These are phyloP conservation scores for Philereme vetulata DNA, from an alignment of 2,888 invertebrate genomes.

Conservation along the genomic window DNA sequence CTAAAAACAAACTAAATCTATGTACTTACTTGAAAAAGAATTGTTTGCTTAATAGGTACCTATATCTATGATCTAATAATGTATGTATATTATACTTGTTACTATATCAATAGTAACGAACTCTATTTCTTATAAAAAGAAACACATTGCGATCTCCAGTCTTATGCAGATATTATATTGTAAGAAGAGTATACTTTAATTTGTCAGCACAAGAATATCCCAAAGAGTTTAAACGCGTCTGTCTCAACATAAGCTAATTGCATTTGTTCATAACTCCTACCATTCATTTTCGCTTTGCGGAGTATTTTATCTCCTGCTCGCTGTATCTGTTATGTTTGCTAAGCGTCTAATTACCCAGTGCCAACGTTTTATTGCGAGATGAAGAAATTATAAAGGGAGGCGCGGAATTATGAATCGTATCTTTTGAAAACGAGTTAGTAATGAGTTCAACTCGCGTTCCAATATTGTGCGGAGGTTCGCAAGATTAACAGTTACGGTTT, in stretches of 20 bases:
- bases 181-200: not conserved
- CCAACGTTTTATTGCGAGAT: conserved; percentile 53
- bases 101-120: too few relatives aligned
- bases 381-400: conserved; percentile 55
- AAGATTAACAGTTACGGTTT: not conserved
- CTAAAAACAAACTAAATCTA: too few relatives aligned
- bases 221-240: conserved; percentile 15
- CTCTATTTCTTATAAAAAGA: too few relatives aligned
- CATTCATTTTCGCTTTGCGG: conserved; percentile 43
- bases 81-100: too few relatives aligned
- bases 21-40: too few relatives aligned
- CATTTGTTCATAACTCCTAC: conserved; percentile 27
- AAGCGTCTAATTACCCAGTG: conserved; percentile 61
- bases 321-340: conserved; percentile 57
- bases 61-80: too few relatives aligned
- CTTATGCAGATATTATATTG: too few relatives aligned
- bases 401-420: not conserved
- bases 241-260: conserved; percentile 29
- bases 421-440: not conserved
- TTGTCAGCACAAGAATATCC: conserved; percentile 9
- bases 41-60: too few relatives aligned
- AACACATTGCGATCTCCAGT: too few relatives aligned
- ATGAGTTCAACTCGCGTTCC: not conserved
- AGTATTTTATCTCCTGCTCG: conserved; percentile 46
- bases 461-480: not conserved